Conservation (phyloP, 2,888 invertebrate species). For the Meghimatium bilineatum region DNA sequence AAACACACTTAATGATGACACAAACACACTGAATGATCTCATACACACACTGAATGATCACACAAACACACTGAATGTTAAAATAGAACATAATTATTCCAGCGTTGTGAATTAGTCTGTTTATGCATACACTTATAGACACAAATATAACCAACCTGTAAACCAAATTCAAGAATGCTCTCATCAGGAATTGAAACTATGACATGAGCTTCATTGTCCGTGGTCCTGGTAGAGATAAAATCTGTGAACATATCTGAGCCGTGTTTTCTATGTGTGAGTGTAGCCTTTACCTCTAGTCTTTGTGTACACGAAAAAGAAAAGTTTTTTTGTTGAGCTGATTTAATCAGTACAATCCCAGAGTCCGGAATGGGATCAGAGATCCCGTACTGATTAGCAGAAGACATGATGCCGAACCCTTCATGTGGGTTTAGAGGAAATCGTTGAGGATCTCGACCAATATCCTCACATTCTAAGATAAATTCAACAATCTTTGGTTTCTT, state of each 20-base stretch:
- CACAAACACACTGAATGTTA: too few relatives aligned
- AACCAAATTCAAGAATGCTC: conserved; percentile 64
- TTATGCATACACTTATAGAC: neutral
- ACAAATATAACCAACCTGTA: conserved; percentile 58
- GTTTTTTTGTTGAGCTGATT: conserved; percentile 50
- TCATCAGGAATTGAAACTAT: conserved; percentile 52
- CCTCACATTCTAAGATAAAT: conserved; percentile 65
- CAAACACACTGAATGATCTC: too few relatives aligned
- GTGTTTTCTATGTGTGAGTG: conserved; percentile 52
- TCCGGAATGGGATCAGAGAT: conserved; percentile 60
- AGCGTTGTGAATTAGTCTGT: too few relatives aligned
- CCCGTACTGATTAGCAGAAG: conserved; percentile 58
- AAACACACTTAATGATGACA: too few relatives aligned
- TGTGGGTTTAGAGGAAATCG: conserved; percentile 64
- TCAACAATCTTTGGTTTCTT: conserved; percentile 56
- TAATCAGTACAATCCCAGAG: conserved; percentile 43
- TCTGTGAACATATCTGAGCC: conserved; percentile 18
- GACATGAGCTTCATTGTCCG: conserved; percentile 42
- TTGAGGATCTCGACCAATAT: conserved; percentile 51
- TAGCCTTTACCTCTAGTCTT: conserved; percentile 49
- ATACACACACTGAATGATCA: too few relatives aligned
- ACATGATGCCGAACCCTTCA: conserved; percentile 64
- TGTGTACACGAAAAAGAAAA: conserved; percentile 54
- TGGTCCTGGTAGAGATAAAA: conserved; percentile 31
- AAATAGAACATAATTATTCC: too few relatives aligned